phyloP scores from a whole-genome alignment of 2,888 invertebrate species.

The Catonia carolina region DNA sequence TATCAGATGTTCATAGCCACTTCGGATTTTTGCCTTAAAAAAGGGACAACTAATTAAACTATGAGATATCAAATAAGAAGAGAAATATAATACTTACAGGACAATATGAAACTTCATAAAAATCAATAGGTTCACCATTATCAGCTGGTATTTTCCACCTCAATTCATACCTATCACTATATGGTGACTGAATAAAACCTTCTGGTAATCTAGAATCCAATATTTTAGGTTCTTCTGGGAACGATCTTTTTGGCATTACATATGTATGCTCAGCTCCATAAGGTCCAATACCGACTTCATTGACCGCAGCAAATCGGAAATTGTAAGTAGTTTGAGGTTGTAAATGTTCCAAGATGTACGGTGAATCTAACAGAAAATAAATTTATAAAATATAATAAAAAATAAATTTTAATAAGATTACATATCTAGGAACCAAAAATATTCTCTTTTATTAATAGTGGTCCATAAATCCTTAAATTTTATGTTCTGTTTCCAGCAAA shows the following conservation, averaged over 20 bases:
- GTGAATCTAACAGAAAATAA: background rate
- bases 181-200: conserved; percentile 53
- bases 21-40: too few species aligned
- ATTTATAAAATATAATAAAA: background rate
- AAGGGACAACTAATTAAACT: too few species aligned
- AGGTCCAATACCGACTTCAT: conserved; percentile 71
- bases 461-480: too few species aligned
- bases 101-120: conserved; percentile 73
- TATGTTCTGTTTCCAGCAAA: too few species aligned
- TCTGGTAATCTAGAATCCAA: conserved; percentile 44
- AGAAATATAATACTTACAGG: conserved; percentile 52
- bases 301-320: conserved; percentile 78
- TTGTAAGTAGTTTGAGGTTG: conserved; percentile 69
- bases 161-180: conserved; percentile 71
- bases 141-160: conserved; percentile 80
- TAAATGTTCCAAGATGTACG: conserved; percentile 70
- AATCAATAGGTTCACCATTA: conserved; percentile 83
- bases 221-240: conserved; percentile 66
- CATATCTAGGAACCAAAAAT: conserved; percentile 10
- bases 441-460: too few species aligned
- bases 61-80: background rate
- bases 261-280: conserved; percentile 61
- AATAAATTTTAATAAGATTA: background rate
- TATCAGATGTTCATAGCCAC: too few species aligned
- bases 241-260: conserved; percentile 67